A percentile compares a stretch with the other conserved stretches of the same genome.
Conservation (phyloP, 2,797 vertebrate genomes). For the Pitangus sulphuratus region DNA sequence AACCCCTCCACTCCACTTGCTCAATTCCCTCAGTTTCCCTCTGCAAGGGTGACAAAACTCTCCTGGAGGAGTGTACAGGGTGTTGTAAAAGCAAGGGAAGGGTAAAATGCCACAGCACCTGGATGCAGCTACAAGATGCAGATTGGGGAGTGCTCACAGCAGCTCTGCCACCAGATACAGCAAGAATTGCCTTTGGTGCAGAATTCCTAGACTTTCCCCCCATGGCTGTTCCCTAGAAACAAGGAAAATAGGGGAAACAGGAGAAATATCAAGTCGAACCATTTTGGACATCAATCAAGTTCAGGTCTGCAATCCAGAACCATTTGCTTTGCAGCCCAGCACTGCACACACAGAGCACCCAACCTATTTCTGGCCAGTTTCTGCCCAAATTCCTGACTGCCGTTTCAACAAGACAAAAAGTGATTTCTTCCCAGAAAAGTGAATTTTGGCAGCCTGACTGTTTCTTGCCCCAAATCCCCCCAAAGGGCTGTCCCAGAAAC, state of each 20-base stretch:
- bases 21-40: background rate
- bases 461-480: background rate
- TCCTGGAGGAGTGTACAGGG: background rate
- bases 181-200: background rate
- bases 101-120: background rate
- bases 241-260: background rate
- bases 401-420: background rate
- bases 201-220: background rate
- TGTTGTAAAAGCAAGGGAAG: background rate
- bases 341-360: background rate
- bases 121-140: background rate
- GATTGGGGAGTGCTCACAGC: rapidly evolving
- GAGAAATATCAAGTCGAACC: background rate
- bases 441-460: background rate
- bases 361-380: background rate
- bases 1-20: background rate
- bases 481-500: background rate
- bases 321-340: background rate
- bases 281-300: background rate
- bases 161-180: background rate
- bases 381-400: background rate
- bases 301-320: background rate
- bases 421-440: background rate
- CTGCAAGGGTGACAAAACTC: background rate
- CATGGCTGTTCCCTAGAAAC: background rate